Percentiles rank a stretch among this genome's conserved stretches.
These are phyloP conservation scores for Lagopus leucura DNA, from an alignment of 2,113 vertebrate species.

Conservation along the genomic window DNA sequence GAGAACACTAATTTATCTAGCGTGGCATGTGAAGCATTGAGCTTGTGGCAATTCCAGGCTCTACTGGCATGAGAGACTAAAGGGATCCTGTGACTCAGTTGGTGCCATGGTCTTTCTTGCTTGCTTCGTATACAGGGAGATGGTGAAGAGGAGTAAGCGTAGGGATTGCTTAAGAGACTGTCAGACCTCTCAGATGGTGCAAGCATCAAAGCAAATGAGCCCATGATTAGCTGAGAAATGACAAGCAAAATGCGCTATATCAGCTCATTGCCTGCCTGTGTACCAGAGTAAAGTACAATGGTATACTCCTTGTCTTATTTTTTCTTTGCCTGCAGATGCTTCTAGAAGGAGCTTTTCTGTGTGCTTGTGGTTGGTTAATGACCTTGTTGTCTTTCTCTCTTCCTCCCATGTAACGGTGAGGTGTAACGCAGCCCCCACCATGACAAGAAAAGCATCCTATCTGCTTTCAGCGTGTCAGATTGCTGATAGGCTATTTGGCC, in stretches of 20 bases:
- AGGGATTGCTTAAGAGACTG: constrained; percentile 14
- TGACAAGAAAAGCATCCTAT: neutral
- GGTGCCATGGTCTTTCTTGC: neutral
- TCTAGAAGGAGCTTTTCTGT: neutral
- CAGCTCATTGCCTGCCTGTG: neutral
- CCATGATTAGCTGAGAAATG: neutral
- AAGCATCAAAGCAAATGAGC: neutral
- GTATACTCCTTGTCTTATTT: neutral
- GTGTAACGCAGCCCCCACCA: rapidly evolving
- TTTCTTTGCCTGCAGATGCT: neutral
- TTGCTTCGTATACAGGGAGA: neutral
- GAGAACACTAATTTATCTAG: neutral
- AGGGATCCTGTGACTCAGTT: constrained; percentile 37
- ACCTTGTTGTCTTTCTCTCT: neutral
- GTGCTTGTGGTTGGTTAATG: neutral
- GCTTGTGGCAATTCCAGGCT: constrained; percentile 6
- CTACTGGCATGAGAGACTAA: constrained; percentile 6
- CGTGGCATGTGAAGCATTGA: constrained; percentile 14
- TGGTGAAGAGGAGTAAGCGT: neutral
- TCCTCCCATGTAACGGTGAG: neutral
- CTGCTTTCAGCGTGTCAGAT: neutral
- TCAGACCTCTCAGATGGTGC: neutral
- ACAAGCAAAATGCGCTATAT: neutral
- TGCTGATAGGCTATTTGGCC: neutral
- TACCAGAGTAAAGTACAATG: neutral